Evolutionary conservation across 2,797 vertebrate species (phyloP).

Genomic region (Leuciscus waleckii): DNA sequence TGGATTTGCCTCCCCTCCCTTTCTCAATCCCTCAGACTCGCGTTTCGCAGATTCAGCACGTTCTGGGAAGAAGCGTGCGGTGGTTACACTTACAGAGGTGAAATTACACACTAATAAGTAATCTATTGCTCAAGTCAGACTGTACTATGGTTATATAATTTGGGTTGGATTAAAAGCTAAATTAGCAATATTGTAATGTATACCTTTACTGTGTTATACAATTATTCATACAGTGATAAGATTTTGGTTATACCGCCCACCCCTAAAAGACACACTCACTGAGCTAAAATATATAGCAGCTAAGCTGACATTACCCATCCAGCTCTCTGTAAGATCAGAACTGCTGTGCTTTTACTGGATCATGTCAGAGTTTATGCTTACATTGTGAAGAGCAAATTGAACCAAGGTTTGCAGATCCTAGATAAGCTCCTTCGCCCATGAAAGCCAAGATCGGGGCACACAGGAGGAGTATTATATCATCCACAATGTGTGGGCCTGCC

Average conservation of each 20-base stretch:
- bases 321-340: slow-evolving; percentile 28
- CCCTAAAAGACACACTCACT: neutral
- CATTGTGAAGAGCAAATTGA: slow-evolving; percentile 45
- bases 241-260: neutral
- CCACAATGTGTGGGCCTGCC: slow-evolving; percentile 40
- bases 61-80: too few species aligned
- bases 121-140: too few species aligned
- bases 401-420: slow-evolving; percentile 42
- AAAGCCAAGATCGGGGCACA: slow-evolving; percentile 34
- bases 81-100: too few species aligned
- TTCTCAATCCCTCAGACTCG: too few species aligned
- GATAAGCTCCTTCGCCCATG: slow-evolving; percentile 29
- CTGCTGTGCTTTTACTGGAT: slow-evolving; percentile 14
- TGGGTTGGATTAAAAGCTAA: neutral
- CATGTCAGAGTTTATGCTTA: slow-evolving; percentile 45
- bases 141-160: neutral
- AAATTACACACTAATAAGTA: too few species aligned
- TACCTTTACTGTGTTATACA: neutral
- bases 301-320: neutral
- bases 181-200: neutral
- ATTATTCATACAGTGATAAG: too few species aligned
- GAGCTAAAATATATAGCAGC: neutral
- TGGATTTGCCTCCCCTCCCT: too few species aligned
- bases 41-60: too few species aligned
- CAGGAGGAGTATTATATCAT: slow-evolving; percentile 43